Conservation (phyloP, 2,888 invertebrate species). For the Diadromus collaris region DNA sequence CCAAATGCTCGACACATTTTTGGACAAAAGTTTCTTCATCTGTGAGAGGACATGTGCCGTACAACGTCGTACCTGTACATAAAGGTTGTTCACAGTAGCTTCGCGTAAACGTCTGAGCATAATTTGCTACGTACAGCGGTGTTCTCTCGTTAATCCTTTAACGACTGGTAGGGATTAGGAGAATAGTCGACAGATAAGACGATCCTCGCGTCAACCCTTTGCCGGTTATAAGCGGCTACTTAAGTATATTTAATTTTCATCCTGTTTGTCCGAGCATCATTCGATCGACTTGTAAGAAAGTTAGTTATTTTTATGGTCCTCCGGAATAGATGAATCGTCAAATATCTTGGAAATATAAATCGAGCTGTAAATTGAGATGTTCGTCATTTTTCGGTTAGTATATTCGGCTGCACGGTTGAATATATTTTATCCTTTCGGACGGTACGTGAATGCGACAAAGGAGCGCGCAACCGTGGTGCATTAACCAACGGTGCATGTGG, state of each 20-base stretch:
- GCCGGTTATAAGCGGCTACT: constrained; percentile 46
- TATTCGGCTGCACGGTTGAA: constrained; percentile 23
- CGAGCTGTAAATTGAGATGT: constrained; percentile 21
- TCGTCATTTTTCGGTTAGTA: constrained; percentile 13
- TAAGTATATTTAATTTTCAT: neutral
- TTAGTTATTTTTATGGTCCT: neutral
- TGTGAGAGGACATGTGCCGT: constrained; percentile 7
- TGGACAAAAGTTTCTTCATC: constrained; percentile 9
- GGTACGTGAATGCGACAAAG: constrained; percentile 67
- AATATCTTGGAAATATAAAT: constrained; percentile 20
- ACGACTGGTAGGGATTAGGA: constrained; percentile 45
- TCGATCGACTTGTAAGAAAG: constrained; percentile 1
- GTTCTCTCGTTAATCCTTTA: constrained; percentile 31
- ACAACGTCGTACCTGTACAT: neutral
- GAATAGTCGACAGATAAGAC: constrained; percentile 39
- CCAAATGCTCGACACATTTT: constrained; percentile 24
- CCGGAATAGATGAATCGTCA: neutral
- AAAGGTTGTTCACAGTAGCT: neutral
- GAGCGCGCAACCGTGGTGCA: constrained; percentile 61
- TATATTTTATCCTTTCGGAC: constrained; percentile 15
- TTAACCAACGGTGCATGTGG: constrained; percentile 3
- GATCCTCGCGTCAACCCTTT: constrained; percentile 30
- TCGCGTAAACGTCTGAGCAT: neutral
- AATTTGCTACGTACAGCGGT: neutral
- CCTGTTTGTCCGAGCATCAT: neutral